Evolutionary conservation across 2,797 vertebrate species (phyloP).

Genomic region (Hephaestus fuliginosus): DNA sequence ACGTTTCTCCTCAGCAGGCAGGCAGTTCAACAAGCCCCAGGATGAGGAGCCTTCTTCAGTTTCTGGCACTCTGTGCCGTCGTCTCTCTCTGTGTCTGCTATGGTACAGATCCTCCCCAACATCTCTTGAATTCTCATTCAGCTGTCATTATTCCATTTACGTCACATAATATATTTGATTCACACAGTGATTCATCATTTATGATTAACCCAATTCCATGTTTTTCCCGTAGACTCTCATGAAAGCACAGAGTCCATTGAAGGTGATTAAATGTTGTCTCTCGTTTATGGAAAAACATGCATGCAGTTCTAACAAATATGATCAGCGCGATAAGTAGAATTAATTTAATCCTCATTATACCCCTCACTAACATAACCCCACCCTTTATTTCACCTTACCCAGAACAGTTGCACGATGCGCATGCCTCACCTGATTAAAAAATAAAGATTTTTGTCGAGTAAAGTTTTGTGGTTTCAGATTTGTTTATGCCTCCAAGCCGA

Average conservation of each 20-base stretch:
- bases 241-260: slow-evolving; percentile 87
- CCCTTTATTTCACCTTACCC: background rate
- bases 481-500: slow-evolving; percentile 74
- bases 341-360: slow-evolving; percentile 8
- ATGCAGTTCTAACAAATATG: slow-evolving; percentile 50
- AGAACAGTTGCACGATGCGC: background rate
- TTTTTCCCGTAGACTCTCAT: slow-evolving; percentile 83
- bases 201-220: slow-evolving; percentile 64
- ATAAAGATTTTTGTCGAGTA: slow-evolving; percentile 18
- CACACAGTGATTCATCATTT: slow-evolving; percentile 34
- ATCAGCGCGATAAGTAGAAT: background rate
- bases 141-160: slow-evolving; percentile 1
- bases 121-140: background rate
- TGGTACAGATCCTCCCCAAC: slow-evolving; percentile 51
- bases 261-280: slow-evolving; percentile 79
- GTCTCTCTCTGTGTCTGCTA: slow-evolving; percentile 75
- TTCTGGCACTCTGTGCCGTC: slow-evolving; percentile 70
- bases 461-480: slow-evolving; percentile 75
- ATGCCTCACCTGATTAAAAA: background rate
- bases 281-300: slow-evolving; percentile 72
- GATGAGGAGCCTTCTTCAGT: slow-evolving; percentile 77
- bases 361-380: slow-evolving; percentile 18
- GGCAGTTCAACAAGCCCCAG: slow-evolving; percentile 42
- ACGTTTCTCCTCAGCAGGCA: slow-evolving; percentile 47
- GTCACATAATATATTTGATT: background rate